These are phyloP conservation scores for Imbricaverruca yamaguchii DNA, from an alignment of 2,888 invertebrate species.

Conservation along the genomic window DNA sequence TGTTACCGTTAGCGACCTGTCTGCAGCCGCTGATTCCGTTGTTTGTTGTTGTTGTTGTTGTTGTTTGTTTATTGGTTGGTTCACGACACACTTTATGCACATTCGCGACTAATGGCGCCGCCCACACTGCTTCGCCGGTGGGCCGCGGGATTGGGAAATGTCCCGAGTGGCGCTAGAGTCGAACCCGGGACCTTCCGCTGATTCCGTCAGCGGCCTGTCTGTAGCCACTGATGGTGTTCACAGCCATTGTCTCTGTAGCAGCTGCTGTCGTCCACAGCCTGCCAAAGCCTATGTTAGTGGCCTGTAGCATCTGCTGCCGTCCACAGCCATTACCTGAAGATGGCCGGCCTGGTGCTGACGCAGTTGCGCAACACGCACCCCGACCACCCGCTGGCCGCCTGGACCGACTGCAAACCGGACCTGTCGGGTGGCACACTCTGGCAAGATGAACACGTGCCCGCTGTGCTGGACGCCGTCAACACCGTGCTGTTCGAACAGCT, in stretches of 20 bases:
- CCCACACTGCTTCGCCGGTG: too few relatives aligned
- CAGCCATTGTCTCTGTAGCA: too few relatives aligned
- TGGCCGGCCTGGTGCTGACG: neutral
- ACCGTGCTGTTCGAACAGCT: neutral
- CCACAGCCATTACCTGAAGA: neutral
- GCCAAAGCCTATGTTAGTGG: neutral
- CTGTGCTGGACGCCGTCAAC: slow-evolving; percentile 4
- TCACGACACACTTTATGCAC: too few relatives aligned
- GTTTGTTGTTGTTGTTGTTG: too few relatives aligned
- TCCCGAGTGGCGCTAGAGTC: too few relatives aligned
- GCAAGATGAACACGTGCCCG: neutral
- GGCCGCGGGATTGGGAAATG: too few relatives aligned
- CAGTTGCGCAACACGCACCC: neutral
- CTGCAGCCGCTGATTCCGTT: too few relatives aligned
- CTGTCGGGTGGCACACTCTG: neutral
- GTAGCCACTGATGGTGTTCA: neutral
- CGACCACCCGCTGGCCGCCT: neutral
- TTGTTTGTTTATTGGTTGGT: too few relatives aligned
- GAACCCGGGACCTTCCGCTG: too few relatives aligned
- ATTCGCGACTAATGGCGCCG: too few relatives aligned
- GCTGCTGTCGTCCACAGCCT: neutral
- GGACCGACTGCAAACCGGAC: neutral
- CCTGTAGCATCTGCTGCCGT: neutral
- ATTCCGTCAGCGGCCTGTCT: too few relatives aligned
- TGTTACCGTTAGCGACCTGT: too few relatives aligned